These are phyloP conservation scores for Agrotis ipsilon DNA, from an alignment of 2,888 invertebrate species.

Conservation along the genomic window DNA sequence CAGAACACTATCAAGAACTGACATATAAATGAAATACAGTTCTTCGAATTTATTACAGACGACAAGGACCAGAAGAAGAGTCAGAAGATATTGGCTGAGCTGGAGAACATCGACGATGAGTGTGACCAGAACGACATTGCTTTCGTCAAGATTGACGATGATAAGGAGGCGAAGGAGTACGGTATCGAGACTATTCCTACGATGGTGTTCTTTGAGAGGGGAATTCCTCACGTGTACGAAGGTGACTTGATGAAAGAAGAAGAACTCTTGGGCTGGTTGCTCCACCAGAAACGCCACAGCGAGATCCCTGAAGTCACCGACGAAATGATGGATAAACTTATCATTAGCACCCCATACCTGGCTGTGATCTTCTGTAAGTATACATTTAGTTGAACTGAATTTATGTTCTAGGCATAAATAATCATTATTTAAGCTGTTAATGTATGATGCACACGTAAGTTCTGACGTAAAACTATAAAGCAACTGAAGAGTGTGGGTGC, in stretches of 20 bases:
- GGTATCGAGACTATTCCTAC: conserved; percentile 96
- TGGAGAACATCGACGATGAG: conserved; percentile 98
- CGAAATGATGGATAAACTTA: conserved; percentile 97
- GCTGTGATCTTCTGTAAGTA: conserved; percentile 98
- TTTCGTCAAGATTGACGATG: conserved; percentile 97
- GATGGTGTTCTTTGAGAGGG: conserved; percentile 94
- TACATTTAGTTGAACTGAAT: not conserved
- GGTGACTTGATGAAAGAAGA: conserved; percentile 98
- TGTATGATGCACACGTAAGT: conserved; percentile 17
- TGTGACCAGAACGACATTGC: conserved; percentile 98
- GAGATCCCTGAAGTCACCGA: conserved; percentile 98
- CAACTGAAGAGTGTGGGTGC: conserved; percentile 34
- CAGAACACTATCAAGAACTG: conserved; percentile 83
- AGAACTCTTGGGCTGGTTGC: conserved; percentile 96
- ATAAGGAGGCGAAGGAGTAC: conserved; percentile 97
- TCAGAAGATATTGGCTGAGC: conserved; percentile 95
- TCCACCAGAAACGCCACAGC: conserved; percentile 97
- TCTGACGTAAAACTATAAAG: conserved; percentile 33
- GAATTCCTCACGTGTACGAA: conserved; percentile 94
- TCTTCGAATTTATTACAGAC: conserved; percentile 92
- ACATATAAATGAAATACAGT: conserved; percentile 90
- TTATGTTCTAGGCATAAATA: conserved; percentile 9
- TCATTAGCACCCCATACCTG: conserved; percentile 95
- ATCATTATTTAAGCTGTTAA: conserved; percentile 17
- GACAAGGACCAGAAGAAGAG: conserved; percentile 98